Conservation (phyloP, 2,797 vertebrate genomes). For the Neomorphus geoffroyi region DNA sequence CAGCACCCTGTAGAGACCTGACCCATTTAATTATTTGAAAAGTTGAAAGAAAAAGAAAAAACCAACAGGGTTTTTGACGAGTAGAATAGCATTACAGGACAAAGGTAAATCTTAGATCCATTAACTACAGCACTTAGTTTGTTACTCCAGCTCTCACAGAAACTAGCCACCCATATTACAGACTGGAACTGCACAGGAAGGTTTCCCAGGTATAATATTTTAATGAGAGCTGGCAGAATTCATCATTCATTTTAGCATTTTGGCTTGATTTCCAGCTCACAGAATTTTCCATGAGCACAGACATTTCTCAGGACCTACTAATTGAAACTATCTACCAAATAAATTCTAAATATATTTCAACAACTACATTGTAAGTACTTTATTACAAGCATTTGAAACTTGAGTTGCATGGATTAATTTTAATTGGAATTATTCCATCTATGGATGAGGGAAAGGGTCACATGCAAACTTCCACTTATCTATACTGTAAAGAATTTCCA, state of each 20-base stretch:
- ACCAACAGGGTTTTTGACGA: background rate
- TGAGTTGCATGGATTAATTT: background rate
- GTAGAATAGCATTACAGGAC: background rate
- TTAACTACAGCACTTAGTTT: background rate
- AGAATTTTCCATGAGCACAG: background rate
- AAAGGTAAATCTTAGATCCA: background rate
- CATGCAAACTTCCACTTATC: background rate
- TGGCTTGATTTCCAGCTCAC: background rate
- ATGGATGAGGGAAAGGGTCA: background rate
- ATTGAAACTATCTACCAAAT: background rate
- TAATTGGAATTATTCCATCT: background rate
- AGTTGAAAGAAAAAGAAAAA: background rate
- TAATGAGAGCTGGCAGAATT: background rate
- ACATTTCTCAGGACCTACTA: background rate
- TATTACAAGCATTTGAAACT: background rate
- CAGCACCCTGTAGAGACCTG: constrained; percentile 36
- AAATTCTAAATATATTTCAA: background rate
- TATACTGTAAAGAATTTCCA: background rate
- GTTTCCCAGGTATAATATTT: background rate
- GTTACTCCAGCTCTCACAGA: background rate
- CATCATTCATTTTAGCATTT: background rate
- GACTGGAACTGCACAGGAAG: background rate
- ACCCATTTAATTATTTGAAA: constrained; percentile 40
- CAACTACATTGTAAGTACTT: background rate
- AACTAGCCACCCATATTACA: background rate